phyloP scores from a whole-genome alignment of 2,888 invertebrate species.

The Cetonia aurata region DNA sequence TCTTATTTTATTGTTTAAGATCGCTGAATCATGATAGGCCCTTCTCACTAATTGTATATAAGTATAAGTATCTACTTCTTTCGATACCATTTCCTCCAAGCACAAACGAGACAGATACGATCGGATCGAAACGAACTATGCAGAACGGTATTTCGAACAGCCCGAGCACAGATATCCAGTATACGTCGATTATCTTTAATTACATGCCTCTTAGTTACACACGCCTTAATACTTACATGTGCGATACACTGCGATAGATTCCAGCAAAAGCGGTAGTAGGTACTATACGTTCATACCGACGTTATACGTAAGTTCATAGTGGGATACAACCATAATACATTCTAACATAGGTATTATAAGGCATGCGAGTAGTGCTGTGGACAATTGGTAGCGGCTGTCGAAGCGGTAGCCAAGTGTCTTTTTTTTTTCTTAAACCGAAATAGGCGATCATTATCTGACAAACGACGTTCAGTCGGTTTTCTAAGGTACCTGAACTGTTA shows the following conservation, averaged over 20 bases:
- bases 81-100: neutral
- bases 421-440: too few relatives aligned
- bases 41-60: neutral
- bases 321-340: too few relatives aligned
- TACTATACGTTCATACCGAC: neutral
- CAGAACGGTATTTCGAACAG: slow-evolving; percentile 33
- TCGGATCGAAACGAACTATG: slow-evolving; percentile 24
- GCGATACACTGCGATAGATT: neutral
- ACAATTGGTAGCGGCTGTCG: too few relatives aligned
- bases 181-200: slow-evolving; percentile 36
- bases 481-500: too few relatives aligned
- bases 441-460: too few relatives aligned
- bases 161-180: slow-evolving; percentile 1
- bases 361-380: too few relatives aligned
- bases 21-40: too few relatives aligned
- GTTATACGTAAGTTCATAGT: too few relatives aligned
- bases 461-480: too few relatives aligned
- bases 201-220: slow-evolving; percentile 18
- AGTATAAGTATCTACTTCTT: neutral
- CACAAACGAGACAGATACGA: slow-evolving; percentile 13
- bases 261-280: neutral
- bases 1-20: too few relatives aligned
- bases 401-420: too few relatives aligned
- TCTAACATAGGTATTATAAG: too few relatives aligned
- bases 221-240: neutral